Base-by-base conservation (phyloP, 2,797 vertebrate species). In the Pangasius krempfi region DNA sequence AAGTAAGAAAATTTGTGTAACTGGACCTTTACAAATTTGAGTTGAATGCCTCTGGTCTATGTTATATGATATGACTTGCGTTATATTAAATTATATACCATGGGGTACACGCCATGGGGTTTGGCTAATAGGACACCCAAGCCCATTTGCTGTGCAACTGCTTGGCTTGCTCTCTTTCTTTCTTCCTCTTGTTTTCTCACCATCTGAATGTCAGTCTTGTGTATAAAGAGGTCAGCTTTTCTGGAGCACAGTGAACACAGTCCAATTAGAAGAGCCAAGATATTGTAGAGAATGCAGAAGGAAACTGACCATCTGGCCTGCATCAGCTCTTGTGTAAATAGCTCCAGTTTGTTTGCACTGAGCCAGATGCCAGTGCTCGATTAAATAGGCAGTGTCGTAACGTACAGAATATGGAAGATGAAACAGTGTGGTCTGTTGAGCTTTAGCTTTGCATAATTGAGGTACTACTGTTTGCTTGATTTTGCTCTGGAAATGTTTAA, bases 281-380 rank as follows among this genome's bases (percentile, higher is more conserved):
- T 83, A 60, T 91, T 88, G 85, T 93, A 64, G 66, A 92, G 85
- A 87, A 92, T 54, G 40, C 30, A 81, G 75, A 85, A 94, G 90
- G 89, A 92, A 91, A 90, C 92, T 92, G 87, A 91, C 91, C 94
- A 95, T 95, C 94, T 96, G 95, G 94, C 91, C 92, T 94, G 90
- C 92, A 95, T 95, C 94, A 95, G 92, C 66, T 84, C 89, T 93
- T 70, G 84, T 92, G 89, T 94, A 95, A 95, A 94, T 92, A 92
- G 90, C 93, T 93, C 93, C 94, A 96, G 92, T 94, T 95, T 90
- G 91, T 92, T 94, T 92, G 94, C 86, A 90, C 91, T 93, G 93
- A 86, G 89, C 54, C 72, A 86, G 87, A 88, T 94, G 93, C 92
- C 93, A 93, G 92, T 85, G 89, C 88, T 93, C 92, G 91, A 92